These are phyloP conservation scores for Thrips palmi DNA, from an alignment of 1,140 invertebrate species.

Conservation along the genomic window DNA sequence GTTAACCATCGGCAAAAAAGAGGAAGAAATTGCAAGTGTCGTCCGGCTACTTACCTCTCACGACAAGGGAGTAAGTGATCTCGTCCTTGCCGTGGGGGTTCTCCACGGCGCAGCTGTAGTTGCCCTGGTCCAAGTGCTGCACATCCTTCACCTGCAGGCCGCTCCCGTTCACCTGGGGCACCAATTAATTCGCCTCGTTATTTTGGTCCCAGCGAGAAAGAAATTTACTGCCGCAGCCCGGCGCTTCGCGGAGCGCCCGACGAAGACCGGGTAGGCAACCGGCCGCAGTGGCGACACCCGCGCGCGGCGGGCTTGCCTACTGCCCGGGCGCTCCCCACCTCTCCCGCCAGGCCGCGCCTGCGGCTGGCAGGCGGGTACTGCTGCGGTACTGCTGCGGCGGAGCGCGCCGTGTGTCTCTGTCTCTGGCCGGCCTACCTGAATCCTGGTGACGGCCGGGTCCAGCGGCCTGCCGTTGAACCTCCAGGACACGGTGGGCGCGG, in stretches of 20 bases:
- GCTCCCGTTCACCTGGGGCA: too few species aligned
- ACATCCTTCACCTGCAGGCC: conserved; percentile 54
- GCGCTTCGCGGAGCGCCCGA: too few species aligned
- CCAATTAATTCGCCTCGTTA: too few species aligned
- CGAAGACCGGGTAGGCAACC: too few species aligned
- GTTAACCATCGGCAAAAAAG: background rate
- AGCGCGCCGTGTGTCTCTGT: too few species aligned
- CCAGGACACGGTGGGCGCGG: conserved; percentile 52
- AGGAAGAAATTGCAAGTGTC: background rate
- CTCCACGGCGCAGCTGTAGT: conserved; percentile 73
- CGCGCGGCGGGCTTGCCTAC: too few species aligned
- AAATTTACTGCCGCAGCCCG: too few species aligned
- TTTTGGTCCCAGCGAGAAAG: too few species aligned
- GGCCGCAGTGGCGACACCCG: too few species aligned
- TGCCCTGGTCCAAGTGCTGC: conserved; percentile 65
- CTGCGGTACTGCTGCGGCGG: too few species aligned
- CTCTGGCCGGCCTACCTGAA: conserved; percentile 1
- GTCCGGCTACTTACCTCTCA: conserved; percentile 33
- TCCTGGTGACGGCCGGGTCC: conserved; percentile 22
- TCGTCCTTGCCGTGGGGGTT: conserved; percentile 71
- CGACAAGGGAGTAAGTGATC: conserved; percentile 51
- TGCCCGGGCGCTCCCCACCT: too few species aligned
- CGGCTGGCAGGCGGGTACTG: too few species aligned
- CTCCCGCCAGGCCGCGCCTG: conserved; percentile 43
- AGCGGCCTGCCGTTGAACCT: conserved; percentile 47